Conservation (phyloP, 2,113 vertebrate genomes). For the Euleptes europaea region DNA sequence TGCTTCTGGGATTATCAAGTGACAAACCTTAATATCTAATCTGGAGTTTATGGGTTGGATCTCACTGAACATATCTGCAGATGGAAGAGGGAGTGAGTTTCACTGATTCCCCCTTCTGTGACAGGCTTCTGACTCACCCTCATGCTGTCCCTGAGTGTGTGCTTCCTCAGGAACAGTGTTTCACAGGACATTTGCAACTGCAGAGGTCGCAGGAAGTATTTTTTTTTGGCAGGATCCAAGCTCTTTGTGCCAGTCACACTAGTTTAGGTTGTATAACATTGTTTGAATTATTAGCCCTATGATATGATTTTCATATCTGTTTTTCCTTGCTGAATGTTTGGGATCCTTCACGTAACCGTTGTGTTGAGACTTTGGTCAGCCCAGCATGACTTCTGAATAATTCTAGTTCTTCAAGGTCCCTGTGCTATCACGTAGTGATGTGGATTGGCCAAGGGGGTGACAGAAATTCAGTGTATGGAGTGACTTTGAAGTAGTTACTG, state of each 20-base stretch:
- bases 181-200: too few relatives aligned
- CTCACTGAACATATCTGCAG: too few relatives aligned
- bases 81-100: too few relatives aligned
- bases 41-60: too few relatives aligned
- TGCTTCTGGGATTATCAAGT: too few relatives aligned
- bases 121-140: too few relatives aligned
- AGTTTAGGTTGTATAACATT: background rate
- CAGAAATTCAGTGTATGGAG: background rate
- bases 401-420: background rate
- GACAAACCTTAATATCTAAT: too few relatives aligned
- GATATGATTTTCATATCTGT: background rate
- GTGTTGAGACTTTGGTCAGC: background rate
- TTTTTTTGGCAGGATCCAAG: too few relatives aligned
- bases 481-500: background rate
- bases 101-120: too few relatives aligned
- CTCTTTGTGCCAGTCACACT: background rate
- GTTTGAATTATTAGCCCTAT: background rate
- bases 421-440: background rate
- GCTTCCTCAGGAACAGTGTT: too few relatives aligned
- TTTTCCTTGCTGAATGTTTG: slow-evolving; percentile 19
- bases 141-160: too few relatives aligned
- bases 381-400: slow-evolving; percentile 3
- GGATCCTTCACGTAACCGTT: background rate
- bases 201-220: too few relatives aligned
- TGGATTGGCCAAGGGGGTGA: background rate